Evolutionary conservation across 2,888 invertebrate genomes (phyloP), one percentile per base, ranked within the genome.

Genomic region (Agonopterix subpropinquella): DNA sequence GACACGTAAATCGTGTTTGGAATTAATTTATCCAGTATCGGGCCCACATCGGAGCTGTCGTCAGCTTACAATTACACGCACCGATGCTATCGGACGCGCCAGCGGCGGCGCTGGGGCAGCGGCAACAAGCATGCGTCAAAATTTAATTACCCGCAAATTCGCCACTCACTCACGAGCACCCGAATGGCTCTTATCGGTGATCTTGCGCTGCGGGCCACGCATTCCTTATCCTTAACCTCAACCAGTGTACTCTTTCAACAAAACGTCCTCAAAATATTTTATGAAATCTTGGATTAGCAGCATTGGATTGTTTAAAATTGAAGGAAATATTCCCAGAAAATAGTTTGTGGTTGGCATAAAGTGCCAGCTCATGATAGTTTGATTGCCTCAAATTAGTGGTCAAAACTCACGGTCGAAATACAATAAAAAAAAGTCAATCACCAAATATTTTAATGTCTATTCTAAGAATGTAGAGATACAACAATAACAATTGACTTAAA

Each of bases 61-160:
- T 65, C 71, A 55, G 64, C 54, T 64, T 54, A 67, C 67, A 73
- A 77, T 78, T 76, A 78, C 73, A 77, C 59, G 70, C 64, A 56
- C 56, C 64, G 77, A 80, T 77, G 67, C 56, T 77, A 80, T 80
- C 80, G 60, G 57, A 56, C 56, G 63, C 59, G 61, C 58, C 53
- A 49, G 63, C 58, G 61, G 62, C 36, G 8, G 51, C 39, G n/a
- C n/a, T 10, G n/a, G 1, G n/a, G 39, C 64, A 59, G 58, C 67
- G 65, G 65, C 67, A 65, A 59, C 54, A 57, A 56, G 61, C 58
- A 59, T 66, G 73, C 69, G 70, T 74, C 72, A 70, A 78, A 76
- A 80, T 77, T 80, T 80, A 81, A 83, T 82, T 80, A 81, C 72
- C n/a, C 66, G 70, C 74, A 61, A 80, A 79, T 77, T 82, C 68